Conservation (phyloP, 1,140 invertebrate species). For the Aphaenogaster floridana region DNA sequence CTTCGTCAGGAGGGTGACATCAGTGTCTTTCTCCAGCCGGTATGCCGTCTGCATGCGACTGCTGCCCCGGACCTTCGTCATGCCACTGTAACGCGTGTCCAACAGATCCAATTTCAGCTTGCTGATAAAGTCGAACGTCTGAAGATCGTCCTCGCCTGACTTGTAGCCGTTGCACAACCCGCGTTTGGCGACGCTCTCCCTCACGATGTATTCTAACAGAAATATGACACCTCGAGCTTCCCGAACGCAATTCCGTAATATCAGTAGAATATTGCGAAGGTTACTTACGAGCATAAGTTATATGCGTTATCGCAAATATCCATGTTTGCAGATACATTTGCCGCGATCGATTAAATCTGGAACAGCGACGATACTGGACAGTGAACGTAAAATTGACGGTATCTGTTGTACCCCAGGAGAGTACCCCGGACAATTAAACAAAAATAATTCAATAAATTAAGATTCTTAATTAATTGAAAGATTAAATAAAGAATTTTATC, state of each 20-base stretch:
- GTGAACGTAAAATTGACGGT: neutral
- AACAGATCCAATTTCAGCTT: constrained; percentile 91
- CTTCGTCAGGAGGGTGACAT: constrained; percentile 91
- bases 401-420: neutral
- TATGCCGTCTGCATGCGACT: constrained; percentile 93
- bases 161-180: constrained; percentile 89
- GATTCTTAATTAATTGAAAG: no score
- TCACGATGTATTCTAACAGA: constrained; percentile 34
- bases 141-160: constrained; percentile 92
- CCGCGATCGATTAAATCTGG: constrained; percentile 34
- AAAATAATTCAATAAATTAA: no score
- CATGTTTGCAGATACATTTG: constrained; percentile 72
- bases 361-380: neutral
- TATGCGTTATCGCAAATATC: constrained; percentile 59
- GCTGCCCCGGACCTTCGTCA: constrained; percentile 91
- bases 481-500: no score
- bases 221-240: neutral
- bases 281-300: constrained; percentile 68
- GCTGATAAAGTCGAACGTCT: constrained; percentile 93
- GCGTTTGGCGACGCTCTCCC: neutral
- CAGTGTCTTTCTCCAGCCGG: constrained; percentile 90
- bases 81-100: constrained; percentile 88
- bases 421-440: no score
- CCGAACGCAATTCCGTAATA: neutral
- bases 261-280: neutral